phyloP scores from a whole-genome alignment of 2,797 vertebrate species.

The Neosalanx taihuensis region DNA sequence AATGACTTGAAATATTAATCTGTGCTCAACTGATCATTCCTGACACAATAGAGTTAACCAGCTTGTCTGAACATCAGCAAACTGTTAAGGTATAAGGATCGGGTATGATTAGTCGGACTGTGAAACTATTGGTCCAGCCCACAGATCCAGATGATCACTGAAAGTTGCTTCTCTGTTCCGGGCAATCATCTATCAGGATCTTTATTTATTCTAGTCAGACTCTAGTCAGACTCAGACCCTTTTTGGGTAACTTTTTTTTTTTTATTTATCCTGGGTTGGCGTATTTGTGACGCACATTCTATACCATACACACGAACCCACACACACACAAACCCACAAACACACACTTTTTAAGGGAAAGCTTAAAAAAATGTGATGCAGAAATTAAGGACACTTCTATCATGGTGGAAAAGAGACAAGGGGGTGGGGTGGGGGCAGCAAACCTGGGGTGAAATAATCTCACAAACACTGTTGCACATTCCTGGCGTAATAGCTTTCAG shows the following conservation, averaged over 20 bases:
- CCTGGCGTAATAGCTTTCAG: too few relatives aligned
- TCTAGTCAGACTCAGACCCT: too few relatives aligned
- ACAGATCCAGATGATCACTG: too few relatives aligned
- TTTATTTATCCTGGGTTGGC: too few relatives aligned
- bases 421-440: too few relatives aligned
- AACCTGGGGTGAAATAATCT: background rate
- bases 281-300: background rate
- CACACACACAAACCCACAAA: conserved; percentile 14
- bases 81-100: background rate
- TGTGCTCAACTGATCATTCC: background rate
- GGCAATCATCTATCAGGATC: too few relatives aligned
- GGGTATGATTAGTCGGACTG: too few relatives aligned
- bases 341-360: background rate
- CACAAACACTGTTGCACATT: background rate
- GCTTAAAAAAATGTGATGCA: conserved; percentile 7
- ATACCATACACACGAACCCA: background rate
- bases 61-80: background rate
- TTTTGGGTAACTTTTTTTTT: too few relatives aligned
- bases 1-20: background rate
- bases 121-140: too few relatives aligned
- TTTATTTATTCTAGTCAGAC: too few relatives aligned
- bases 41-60: background rate
- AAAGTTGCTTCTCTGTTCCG: too few relatives aligned
- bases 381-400: conserved; percentile 24
- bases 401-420: too few relatives aligned